Base-by-base conservation (phyloP, 2,797 vertebrate species). In the Myotis vivesi region DNA sequence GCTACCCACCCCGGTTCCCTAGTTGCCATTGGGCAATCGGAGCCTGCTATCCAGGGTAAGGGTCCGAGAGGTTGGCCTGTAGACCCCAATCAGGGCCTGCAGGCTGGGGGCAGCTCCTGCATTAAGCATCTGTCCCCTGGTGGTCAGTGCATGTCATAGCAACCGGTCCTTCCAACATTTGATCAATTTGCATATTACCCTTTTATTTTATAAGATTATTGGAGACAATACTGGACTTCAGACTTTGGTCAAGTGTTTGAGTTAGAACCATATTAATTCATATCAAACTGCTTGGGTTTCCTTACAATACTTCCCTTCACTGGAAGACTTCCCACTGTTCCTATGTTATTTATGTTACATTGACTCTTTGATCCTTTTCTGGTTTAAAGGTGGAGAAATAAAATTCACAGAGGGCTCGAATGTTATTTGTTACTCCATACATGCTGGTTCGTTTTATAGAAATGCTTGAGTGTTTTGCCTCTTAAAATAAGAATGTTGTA, bases 281-380 rank as follows among this genome's bases (percentile, higher is more conserved):
- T 73, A 62, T 95, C 44, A 79, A 33, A 92, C 62, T 53, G 38
- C 33, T 93, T 64, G 15, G 30, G 17, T 89, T 92, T 92, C 64
- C 7, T 46, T 64, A 33, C 10, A 77, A 36, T 86, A 28, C 12
- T 64, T 85, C 2, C n/a, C 25, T 94, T 93, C 53, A 46, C 44
- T 95, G 62, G 69, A 79, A 88, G n/a, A 80, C 20, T 20, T 72
- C 46, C n/a, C 30, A n/a, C n/a, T 82, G 69, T 72, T 94, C 20
- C 55, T 87, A 0, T 66, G 22, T 92, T 55, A 82, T 51, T 87
- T 92, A 71, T 77, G 25, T 92, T 85, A 80, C 66, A 76, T 38
- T 81, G 73, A 64, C n/a, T 64, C 68, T 96, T 81, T 83, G 82
- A 57, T 85, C 25, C 16, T 95, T 91, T 90, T 88, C 55, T 91